A percentile compares a stretch with the other conserved stretches of the same genome.
Conservation (phyloP, 2,888 invertebrate species). For the Augochlorella aurata region DNA sequence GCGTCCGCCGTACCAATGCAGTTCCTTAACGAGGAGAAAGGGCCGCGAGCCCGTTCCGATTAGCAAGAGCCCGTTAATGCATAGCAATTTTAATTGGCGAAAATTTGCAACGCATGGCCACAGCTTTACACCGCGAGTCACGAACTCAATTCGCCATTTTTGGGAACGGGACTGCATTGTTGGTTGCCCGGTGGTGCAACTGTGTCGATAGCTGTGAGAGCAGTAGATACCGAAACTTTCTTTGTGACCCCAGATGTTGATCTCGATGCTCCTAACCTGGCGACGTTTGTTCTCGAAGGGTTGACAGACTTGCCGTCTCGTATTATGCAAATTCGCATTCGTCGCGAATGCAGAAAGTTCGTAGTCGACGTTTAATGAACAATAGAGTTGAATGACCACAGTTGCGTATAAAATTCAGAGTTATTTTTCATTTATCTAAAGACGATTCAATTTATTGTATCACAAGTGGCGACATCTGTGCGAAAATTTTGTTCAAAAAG, state of each 20-base stretch:
- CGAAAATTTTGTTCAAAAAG: too few relatives aligned
- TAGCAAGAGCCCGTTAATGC: not conserved
- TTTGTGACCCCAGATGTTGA: not conserved
- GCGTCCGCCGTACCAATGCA: not conserved
- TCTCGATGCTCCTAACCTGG: not conserved
- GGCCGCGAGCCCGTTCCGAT: slow-evolving; percentile 19
- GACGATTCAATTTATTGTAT: too few relatives aligned
- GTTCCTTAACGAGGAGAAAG: slow-evolving; percentile 40
- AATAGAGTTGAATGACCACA: too few relatives aligned
- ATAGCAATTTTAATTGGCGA: slow-evolving; percentile 14
- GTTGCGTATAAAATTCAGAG: too few relatives aligned
- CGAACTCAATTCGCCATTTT: not conserved
- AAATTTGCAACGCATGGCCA: not conserved
- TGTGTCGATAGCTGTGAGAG: not conserved
- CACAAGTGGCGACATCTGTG: too few relatives aligned
- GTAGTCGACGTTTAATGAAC: too few relatives aligned
- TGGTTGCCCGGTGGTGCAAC: not conserved
- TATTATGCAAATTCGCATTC: too few relatives aligned
- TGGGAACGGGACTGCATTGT: not conserved
- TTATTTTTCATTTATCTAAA: too few relatives aligned
- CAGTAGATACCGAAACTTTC: not conserved
- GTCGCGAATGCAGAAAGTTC: not conserved
- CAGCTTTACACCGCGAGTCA: not conserved
- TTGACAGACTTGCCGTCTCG: too few relatives aligned
- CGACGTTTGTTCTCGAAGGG: not conserved